Conservation (phyloP, 2,888 invertebrate genomes). For the Amiota communis region DNA sequence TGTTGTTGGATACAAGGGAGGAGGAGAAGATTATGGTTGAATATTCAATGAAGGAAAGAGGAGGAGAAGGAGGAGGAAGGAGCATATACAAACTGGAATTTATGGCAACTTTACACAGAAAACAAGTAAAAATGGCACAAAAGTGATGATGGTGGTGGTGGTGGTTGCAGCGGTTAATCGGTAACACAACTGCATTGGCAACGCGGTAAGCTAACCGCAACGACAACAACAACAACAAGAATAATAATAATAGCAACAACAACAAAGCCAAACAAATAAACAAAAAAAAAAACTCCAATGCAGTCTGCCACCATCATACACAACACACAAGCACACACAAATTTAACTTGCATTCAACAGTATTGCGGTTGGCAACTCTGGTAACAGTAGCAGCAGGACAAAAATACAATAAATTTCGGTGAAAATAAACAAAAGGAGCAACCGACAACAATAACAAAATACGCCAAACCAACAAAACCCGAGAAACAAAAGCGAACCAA, state of each 20-base stretch:
- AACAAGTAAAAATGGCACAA: constrained; percentile 47
- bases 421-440: not conserved
- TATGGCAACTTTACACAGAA: constrained; percentile 65
- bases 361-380: constrained; percentile 44
- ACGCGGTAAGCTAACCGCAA: constrained; percentile 56
- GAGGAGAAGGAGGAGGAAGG: not conserved
- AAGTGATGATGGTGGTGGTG: constrained; percentile 30
- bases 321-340: no score
- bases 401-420: constrained; percentile 22
- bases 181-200: constrained; percentile 20
- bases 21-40: no score
- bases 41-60: no score
- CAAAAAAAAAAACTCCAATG: constrained; percentile 13
- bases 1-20: no score
- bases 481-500: constrained; percentile 16
- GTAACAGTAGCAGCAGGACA: constrained; percentile 8
- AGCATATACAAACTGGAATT: constrained; percentile 53
- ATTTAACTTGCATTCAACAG: constrained; percentile 40
- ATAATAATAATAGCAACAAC: constrained; percentile 17
- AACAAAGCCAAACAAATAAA: constrained; percentile 22
- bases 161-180: constrained; percentile 45
- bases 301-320: constrained; percentile 15
- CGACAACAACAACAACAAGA: constrained; percentile 34
- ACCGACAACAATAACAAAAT: not conserved
- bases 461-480: not conserved